Percentiles rank a stretch among this genome's conserved stretches.
Evolutionary conservation across 2,797 vertebrate genomes (phyloP).

Genomic region (Alca torda): DNA sequence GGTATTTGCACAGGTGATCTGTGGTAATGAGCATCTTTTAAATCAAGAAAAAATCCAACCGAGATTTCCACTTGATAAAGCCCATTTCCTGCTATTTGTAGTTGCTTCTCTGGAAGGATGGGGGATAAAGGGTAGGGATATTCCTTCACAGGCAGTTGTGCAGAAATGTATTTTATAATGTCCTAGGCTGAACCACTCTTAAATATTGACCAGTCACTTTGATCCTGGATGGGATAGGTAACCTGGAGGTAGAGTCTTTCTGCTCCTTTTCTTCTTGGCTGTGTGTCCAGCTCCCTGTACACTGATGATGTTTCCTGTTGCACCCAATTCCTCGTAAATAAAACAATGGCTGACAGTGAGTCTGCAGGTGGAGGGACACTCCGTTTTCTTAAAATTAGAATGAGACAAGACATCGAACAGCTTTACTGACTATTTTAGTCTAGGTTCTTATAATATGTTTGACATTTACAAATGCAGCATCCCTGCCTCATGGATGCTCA

Average conservation of each 20-base stretch:
- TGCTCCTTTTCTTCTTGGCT: neutral
- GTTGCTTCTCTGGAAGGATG: neutral
- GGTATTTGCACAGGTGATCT: neutral
- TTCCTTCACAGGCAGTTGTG: neutral
- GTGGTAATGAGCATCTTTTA: neutral
- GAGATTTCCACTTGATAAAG: neutral
- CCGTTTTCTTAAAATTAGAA: neutral
- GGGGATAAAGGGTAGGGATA: neutral
- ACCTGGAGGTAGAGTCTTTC: neutral
- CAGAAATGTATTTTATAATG: neutral
- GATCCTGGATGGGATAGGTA: neutral
- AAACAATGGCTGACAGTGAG: neutral
- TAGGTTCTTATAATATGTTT: neutral
- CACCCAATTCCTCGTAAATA: neutral
- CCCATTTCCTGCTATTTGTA: neutral
- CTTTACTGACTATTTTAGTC: neutral
- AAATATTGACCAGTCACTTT: neutral
- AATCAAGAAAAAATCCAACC: neutral
- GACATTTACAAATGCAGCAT: neutral
- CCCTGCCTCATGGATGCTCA: neutral
- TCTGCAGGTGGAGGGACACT: neutral
- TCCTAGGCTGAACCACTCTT: neutral
- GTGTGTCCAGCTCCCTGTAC: neutral
- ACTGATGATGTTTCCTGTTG: neutral
- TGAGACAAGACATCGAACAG: neutral